Conservation (phyloP, 2,113 vertebrate species). For the Cryptoleucopteryx plumbea region DNA sequence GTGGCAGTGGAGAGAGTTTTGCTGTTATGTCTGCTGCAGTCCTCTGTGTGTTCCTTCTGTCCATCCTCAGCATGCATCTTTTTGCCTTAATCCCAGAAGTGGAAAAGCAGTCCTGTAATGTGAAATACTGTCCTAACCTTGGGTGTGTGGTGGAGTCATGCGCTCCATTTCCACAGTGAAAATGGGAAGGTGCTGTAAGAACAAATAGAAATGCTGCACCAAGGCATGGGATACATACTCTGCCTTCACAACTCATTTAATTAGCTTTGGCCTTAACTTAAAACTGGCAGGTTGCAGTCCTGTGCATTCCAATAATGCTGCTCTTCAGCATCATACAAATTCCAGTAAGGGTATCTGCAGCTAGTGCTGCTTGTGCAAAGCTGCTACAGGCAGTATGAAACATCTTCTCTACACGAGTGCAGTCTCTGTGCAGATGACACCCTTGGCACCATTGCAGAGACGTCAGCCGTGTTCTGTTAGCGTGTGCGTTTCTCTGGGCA, state of each 20-base stretch:
- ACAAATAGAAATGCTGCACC: rapidly evolving
- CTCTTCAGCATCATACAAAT: too few relatives aligned
- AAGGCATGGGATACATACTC: not conserved
- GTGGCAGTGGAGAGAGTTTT: too few relatives aligned
- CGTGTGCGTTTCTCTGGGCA: rapidly evolving
- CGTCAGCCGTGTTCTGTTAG: rapidly evolving
- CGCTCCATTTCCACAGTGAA: rapidly evolving
- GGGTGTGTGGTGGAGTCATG: rapidly evolving
- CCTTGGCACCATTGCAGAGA: not conserved
- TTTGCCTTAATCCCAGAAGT: not conserved
- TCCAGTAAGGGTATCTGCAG: rapidly evolving
- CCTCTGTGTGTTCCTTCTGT: not conserved
- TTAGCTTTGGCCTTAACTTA: not conserved
- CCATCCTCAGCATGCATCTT: not conserved
- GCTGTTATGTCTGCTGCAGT: not conserved
- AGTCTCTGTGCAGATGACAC: rapidly evolving
- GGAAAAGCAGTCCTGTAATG: not conserved
- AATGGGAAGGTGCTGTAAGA: not conserved
- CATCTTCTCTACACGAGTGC: rapidly evolving
- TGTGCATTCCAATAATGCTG: not conserved
- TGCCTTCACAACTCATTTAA: not conserved
- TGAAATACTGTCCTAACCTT: not conserved
- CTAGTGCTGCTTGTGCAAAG: not conserved
- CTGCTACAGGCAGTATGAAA: rapidly evolving
- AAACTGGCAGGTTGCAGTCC: not conserved